Conservation (phyloP, 2,888 invertebrate species). For the Eupithecia insigniata region DNA sequence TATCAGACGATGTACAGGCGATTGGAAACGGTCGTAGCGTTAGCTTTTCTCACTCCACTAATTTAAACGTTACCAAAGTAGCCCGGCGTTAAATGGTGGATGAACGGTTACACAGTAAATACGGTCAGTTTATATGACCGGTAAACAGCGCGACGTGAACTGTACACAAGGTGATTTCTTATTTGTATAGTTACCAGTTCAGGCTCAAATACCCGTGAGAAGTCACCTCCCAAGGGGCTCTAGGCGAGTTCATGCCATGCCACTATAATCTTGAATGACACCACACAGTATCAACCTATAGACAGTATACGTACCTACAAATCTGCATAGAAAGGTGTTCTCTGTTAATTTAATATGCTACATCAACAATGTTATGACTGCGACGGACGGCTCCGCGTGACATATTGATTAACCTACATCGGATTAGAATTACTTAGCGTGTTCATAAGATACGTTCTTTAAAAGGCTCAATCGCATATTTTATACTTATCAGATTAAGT, state of each 20-base stretch:
- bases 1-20: slow-evolving; percentile 78
- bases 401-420: slow-evolving; percentile 50
- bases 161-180: slow-evolving; percentile 81
- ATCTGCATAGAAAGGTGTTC: slow-evolving; percentile 64
- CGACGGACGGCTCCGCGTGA: slow-evolving; percentile 50
- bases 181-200: slow-evolving; percentile 77
- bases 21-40: slow-evolving; percentile 76
- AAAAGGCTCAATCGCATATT: slow-evolving; percentile 45
- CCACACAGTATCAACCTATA: slow-evolving; percentile 46
- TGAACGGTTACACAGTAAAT: slow-evolving; percentile 79
- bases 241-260: slow-evolving; percentile 49
- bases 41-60: slow-evolving; percentile 83
- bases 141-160: slow-evolving; percentile 81
- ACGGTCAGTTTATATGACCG: slow-evolving; percentile 77
- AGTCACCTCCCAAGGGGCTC: slow-evolving; percentile 62
- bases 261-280: slow-evolving; percentile 77
- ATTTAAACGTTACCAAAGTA: slow-evolving; percentile 83
- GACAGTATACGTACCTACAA: slow-evolving; percentile 44
- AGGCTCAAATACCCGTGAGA: slow-evolving; percentile 82
- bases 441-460: slow-evolving; percentile 41
- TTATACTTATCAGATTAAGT: slow-evolving; percentile 48
- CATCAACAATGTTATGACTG: slow-evolving; percentile 55
- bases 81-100: slow-evolving; percentile 78
- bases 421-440: slow-evolving; percentile 44
- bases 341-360: slow-evolving; percentile 59